phyloP scores from a whole-genome alignment of 2,113 vertebrate species.

The Clarias batrachus region DNA sequence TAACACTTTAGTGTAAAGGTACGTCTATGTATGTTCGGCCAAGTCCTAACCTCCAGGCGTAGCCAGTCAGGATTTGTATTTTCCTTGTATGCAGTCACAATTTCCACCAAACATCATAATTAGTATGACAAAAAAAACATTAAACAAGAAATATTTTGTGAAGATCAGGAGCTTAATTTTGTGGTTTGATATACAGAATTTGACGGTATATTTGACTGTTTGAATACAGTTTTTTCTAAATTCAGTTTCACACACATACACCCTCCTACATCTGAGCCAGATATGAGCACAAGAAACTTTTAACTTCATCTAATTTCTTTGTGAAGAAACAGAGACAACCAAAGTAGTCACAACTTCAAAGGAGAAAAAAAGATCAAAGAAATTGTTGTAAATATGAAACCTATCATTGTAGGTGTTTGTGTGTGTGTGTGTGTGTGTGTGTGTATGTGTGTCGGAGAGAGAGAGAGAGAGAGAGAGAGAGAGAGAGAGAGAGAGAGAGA shows the following conservation, averaged over 20 bases:
- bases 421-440: conserved; percentile 56
- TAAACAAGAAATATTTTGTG: background rate
- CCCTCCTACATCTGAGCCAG: too few relatives aligned
- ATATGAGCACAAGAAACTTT: conserved; percentile 14
- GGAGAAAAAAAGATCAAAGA: conserved; percentile 14
- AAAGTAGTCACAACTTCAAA: conserved; percentile 10
- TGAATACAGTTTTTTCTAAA: too few relatives aligned
- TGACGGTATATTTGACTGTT: too few relatives aligned
- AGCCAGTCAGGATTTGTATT: background rate
- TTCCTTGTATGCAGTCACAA: background rate
- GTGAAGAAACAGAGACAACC: background rate
- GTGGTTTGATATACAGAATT: background rate
- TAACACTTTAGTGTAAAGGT: background rate
- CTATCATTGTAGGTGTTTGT: conserved; percentile 17
- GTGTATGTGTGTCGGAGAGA: background rate
- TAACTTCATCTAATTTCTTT: background rate
- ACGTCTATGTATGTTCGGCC: too few relatives aligned
- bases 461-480: background rate
- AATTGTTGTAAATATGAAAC: background rate
- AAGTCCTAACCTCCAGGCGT: background rate
- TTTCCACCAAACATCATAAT: background rate
- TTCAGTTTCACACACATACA: background rate
- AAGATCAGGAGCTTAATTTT: background rate
- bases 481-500: background rate
- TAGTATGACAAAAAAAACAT: background rate